phyloP scores from a whole-genome alignment of 2,113 vertebrate species.

The Thoracochromis brauschi region DNA sequence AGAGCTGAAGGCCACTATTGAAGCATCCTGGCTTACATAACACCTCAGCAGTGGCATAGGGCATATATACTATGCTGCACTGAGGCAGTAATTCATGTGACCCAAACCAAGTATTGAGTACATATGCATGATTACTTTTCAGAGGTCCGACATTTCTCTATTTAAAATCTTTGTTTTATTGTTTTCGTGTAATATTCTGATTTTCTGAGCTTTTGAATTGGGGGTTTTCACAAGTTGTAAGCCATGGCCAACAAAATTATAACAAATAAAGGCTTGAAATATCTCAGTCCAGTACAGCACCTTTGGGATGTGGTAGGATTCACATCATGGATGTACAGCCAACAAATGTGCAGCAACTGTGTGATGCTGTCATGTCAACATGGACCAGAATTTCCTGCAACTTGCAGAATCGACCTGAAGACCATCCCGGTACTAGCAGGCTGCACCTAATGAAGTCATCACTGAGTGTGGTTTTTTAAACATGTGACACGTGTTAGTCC shows the following conservation, averaged over 20 bases:
- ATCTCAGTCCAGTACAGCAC: neutral
- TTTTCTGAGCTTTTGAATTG: neutral
- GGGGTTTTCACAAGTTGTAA: neutral
- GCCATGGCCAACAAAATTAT: neutral
- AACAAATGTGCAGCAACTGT: neutral
- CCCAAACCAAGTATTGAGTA: neutral
- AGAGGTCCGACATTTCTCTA: neutral
- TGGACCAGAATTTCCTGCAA: neutral
- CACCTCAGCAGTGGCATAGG: neutral
- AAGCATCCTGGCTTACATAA: neutral
- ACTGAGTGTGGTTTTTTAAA: neutral
- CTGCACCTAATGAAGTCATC: neutral
- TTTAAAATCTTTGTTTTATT: neutral
- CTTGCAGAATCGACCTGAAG: neutral
- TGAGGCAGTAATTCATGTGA: neutral
- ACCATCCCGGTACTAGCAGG: neutral
- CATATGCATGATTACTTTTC: neutral
- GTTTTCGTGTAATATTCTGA: neutral
- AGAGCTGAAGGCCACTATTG: neutral
- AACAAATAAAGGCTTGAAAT: neutral
- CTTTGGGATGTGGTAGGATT: neutral
- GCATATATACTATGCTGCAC: neutral
- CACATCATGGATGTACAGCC: neutral
- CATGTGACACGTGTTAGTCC: neutral
- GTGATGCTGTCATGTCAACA: neutral